Evolutionary conservation across 1,140 invertebrate species (phyloP).

Genomic region (Drosophila athabasca): DNA sequence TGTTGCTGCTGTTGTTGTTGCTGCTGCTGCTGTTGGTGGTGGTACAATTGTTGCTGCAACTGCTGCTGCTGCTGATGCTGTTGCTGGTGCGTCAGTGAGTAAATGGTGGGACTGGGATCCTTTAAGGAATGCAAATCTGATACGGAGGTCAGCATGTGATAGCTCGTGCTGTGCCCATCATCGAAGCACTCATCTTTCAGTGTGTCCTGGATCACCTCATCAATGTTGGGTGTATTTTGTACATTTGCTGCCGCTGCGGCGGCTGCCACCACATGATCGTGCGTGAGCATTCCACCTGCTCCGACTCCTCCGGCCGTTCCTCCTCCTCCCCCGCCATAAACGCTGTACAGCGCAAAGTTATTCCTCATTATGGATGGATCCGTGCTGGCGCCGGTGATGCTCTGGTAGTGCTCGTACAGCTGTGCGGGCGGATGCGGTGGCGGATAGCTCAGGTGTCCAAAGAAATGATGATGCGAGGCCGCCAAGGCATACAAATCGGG

Average conservation of each 20-base stretch:
- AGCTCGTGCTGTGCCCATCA: constrained; percentile 65
- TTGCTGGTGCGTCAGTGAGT: constrained; percentile 47
- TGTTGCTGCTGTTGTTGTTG: constrained; percentile 50
- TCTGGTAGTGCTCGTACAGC: constrained; percentile 56
- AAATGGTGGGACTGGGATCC: constrained; percentile 58
- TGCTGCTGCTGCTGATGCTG: constrained; percentile 52
- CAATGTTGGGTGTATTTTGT: constrained; percentile 62
- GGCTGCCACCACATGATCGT: constrained; percentile 50
- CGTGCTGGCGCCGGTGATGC: constrained; percentile 49
- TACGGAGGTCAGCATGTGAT: constrained; percentile 72
- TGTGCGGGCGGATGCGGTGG: constrained; percentile 40
- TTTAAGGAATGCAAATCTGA: constrained; percentile 66
- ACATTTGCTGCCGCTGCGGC: constrained; percentile 56
- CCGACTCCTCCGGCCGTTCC: constrained; percentile 38
- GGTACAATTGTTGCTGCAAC: constrained; percentile 39
- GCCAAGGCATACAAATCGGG: constrained; percentile 54
- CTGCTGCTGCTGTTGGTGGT: constrained; percentile 43
- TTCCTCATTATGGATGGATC: constrained; percentile 75
- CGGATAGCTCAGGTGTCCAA: constrained; percentile 55
- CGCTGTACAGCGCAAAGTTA: constrained; percentile 71
- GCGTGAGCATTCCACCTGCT: constrained; percentile 34
- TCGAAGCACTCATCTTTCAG: constrained; percentile 80
- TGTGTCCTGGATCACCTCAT: constrained; percentile 82
- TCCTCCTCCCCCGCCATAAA: constrained; percentile 59
- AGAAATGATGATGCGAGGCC: constrained; percentile 59